Percentiles rank a stretch among this genome's conserved stretches.
These are phyloP conservation scores for Lagorchestes hirsutus DNA, from an alignment of 2,797 vertebrate genomes.

Conservation along the genomic window DNA sequence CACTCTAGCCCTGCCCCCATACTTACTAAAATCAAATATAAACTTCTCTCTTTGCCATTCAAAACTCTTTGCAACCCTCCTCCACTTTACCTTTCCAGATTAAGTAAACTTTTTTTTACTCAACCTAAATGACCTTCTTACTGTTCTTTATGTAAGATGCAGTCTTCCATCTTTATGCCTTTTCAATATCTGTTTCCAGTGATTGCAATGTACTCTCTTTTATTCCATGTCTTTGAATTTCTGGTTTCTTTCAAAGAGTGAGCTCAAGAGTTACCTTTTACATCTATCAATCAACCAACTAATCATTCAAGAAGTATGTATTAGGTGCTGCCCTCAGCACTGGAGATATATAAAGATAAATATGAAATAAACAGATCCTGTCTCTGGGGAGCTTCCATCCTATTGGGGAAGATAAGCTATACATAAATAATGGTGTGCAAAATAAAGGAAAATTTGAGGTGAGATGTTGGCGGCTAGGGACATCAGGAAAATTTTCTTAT, in stretches of 20 bases:
- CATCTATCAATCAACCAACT: neutral
- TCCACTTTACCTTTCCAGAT: neutral
- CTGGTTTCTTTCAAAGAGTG: neutral
- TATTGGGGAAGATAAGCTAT: neutral
- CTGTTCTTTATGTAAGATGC: neutral
- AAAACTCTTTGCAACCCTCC: neutral
- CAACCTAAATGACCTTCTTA: neutral
- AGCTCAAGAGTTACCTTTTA: neutral
- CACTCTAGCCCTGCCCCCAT: neutral
- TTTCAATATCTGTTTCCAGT: neutral
- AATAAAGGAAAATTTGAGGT: neutral
- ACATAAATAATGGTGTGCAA: neutral
- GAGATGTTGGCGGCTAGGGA: neutral
- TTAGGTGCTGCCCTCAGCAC: neutral
- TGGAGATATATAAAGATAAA: neutral
- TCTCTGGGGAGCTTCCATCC: neutral
- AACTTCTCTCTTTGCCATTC: neutral
- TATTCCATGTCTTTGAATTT: neutral
- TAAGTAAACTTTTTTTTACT: neutral
- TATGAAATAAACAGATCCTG: neutral
- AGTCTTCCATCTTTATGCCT: neutral
- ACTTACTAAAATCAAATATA: neutral
- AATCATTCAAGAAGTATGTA: neutral
- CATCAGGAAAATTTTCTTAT: neutral
- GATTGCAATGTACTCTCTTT: neutral